These are phyloP conservation scores for Drosophila watanabei DNA, from an alignment of 1,140 invertebrate genomes.

Conservation along the genomic window DNA sequence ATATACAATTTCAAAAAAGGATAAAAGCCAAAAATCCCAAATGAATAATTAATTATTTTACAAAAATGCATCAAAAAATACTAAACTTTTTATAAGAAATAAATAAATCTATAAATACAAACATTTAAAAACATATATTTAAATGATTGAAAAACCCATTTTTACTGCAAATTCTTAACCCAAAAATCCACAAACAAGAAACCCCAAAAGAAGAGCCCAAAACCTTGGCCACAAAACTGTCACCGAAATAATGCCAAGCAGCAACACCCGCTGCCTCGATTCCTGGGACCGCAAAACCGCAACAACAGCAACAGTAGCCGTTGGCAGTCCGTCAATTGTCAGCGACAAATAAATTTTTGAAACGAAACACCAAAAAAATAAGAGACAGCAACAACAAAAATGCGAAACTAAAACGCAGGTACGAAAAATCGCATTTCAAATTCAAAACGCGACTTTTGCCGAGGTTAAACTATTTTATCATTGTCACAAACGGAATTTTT, in stretches of 20 bases:
- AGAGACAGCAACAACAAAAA: constrained; percentile 44
- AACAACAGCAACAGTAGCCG: constrained; percentile 64
- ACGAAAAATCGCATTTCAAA: constrained; percentile 78
- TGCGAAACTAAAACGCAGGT: constrained; percentile 50
- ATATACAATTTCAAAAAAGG: no score
- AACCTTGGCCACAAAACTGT: constrained; percentile 50
- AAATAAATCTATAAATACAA: neutral
- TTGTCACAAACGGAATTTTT: constrained; percentile 84
- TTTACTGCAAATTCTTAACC: neutral
- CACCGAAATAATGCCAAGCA: constrained; percentile 63
- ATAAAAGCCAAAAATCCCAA: neutral
- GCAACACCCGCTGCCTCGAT: constrained; percentile 22
- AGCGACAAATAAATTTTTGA: constrained; percentile 68
- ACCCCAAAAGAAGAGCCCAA: constrained; percentile 3
- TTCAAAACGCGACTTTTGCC: constrained; percentile 82
- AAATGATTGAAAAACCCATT: neutral
- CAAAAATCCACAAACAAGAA: constrained; percentile 3
- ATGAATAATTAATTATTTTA: neutral
- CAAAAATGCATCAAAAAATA: no score
- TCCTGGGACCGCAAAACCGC: constrained; percentile 31
- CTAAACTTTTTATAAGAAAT: neutral
- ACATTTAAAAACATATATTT: neutral
- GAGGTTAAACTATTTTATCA: constrained; percentile 85
- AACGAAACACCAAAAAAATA: constrained; percentile 64
- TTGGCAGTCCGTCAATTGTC: constrained; percentile 48